Conservation (phyloP, 2,797 vertebrate genomes). For the Hoplostethus atlanticus region DNA sequence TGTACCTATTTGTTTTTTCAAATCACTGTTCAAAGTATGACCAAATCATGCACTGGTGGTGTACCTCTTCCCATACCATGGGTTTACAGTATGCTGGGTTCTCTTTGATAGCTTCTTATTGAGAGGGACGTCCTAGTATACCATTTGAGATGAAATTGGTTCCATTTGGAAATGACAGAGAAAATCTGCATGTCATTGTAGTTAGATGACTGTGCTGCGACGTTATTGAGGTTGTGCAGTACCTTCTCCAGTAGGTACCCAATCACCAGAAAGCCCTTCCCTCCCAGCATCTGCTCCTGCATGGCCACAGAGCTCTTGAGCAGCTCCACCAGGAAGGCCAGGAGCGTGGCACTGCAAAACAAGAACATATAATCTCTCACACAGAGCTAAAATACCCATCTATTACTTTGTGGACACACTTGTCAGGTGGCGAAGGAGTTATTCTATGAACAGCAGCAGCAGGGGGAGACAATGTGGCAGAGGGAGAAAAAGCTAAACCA, state of each 20-base stretch:
- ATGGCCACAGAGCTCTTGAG: slow-evolving; percentile 98
- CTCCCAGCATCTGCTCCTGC: slow-evolving; percentile 99
- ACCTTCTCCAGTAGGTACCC: slow-evolving; percentile 99
- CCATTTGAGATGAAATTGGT: background rate
- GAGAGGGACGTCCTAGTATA: background rate
- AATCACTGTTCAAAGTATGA: slow-evolving; percentile 17
- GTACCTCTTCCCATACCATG: background rate
- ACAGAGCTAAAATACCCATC: slow-evolving; percentile 2
- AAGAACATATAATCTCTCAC: slow-evolving; percentile 22
- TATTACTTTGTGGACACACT: slow-evolving; percentile 3
- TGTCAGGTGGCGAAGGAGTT: slow-evolving; percentile 18
- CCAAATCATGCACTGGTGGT: background rate
- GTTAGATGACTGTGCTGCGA: background rate
- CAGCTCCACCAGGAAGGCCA: slow-evolving; percentile 97
- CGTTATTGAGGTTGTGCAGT: slow-evolving; percentile 40
- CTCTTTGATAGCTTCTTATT: background rate
- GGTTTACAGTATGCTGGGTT: background rate
- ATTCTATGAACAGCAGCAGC: slow-evolving; percentile 30
- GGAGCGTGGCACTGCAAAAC: slow-evolving; percentile 85
- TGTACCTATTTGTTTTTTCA: background rate
- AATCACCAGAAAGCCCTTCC: slow-evolving; percentile 98
- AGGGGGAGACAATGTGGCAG: slow-evolving; percentile 14
- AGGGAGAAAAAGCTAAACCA: slow-evolving; percentile 21
- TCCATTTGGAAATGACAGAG: background rate
- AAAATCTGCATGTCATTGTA: background rate